phyloP scores from a whole-genome alignment of 2,113 vertebrate species.

The Cygnus buccinator region DNA sequence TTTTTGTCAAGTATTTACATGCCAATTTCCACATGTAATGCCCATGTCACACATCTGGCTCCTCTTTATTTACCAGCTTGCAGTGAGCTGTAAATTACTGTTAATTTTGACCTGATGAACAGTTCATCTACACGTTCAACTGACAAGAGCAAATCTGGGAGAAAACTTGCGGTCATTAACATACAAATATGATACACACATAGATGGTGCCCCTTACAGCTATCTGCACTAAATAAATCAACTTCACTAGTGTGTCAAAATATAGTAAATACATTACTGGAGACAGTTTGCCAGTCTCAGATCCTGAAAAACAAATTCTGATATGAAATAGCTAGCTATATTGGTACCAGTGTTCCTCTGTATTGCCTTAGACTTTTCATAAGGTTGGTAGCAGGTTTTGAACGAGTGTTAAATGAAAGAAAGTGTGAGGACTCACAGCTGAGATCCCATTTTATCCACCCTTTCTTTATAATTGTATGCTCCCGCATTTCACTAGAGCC shows the following conservation, averaged over 20 bases:
- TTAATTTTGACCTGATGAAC: neutral
- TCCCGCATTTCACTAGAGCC: neutral
- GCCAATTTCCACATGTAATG: neutral
- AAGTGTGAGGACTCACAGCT: neutral
- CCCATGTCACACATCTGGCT: neutral
- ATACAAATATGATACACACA: neutral
- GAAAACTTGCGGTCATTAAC: neutral
- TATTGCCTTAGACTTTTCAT: neutral
- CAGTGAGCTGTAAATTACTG: neutral
- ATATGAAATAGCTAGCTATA: neutral
- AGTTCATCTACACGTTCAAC: neutral
- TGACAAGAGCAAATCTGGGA: neutral
- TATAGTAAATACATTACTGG: neutral
- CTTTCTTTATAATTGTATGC: neutral
- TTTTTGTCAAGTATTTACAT: neutral
- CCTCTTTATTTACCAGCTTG: neutral
- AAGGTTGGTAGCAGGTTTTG: neutral
- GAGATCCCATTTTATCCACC: neutral
- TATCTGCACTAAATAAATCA: neutral
- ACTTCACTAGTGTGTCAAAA: neutral
- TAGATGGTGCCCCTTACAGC: neutral
- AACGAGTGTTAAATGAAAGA: neutral
- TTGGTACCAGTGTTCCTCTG: neutral
- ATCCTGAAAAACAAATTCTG: neutral
- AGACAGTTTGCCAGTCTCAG: neutral